Conservation (phyloP, 2,797 vertebrate genomes). For the Lerista edwardsae region DNA sequence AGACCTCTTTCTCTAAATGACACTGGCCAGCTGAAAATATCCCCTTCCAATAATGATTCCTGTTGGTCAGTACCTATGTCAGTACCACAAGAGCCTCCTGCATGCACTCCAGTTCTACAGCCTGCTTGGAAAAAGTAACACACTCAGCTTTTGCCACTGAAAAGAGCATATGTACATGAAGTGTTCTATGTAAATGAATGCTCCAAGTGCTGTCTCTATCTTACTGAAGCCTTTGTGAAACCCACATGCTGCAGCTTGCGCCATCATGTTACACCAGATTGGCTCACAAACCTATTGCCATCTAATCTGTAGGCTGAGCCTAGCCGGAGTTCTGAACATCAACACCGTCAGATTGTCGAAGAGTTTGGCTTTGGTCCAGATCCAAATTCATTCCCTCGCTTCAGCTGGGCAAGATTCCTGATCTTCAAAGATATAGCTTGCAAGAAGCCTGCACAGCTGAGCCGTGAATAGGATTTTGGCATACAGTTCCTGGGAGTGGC, state of each 20-base stretch:
- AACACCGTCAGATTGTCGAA: background rate
- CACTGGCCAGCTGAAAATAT: no score
- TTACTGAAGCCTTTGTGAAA: background rate
- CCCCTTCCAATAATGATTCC: background rate
- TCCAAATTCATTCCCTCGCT: background rate
- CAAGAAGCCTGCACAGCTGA: background rate
- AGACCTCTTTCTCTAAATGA: no score
- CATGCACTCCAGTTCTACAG: background rate
- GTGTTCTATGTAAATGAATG: background rate
- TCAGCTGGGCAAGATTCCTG: background rate
- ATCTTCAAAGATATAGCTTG: conserved; percentile 4
- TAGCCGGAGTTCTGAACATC: conserved; percentile 17
- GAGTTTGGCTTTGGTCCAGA: background rate
- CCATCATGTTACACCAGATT: background rate
- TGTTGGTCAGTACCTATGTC: background rate
- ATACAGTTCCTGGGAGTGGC: background rate
- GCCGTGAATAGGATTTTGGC: conserved; percentile 3
- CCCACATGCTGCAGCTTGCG: background rate
- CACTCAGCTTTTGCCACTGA: background rate
- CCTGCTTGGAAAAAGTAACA: background rate
- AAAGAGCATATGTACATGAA: background rate
- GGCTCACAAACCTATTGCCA: background rate
- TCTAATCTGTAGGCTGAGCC: background rate
- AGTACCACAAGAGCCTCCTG: background rate
- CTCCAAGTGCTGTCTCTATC: background rate